Evolutionary conservation across 1,140 invertebrate species (phyloP), one percentile per base, ranked within the genome.

Genomic region (Heliconius himera): DNA sequence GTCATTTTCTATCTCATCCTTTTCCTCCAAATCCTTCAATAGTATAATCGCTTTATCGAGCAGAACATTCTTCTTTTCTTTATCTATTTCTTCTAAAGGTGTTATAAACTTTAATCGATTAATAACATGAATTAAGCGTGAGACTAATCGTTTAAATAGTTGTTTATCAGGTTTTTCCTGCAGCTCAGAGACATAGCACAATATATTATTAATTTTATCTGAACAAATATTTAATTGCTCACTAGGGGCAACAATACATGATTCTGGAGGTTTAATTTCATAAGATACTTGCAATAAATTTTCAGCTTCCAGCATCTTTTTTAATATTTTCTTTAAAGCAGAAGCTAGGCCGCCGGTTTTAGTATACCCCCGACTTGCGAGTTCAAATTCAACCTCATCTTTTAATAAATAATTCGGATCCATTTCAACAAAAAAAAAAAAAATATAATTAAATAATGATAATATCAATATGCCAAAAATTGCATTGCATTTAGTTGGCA

Each of bases 301-400:
- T n/a, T n/a, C n/a, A n/a, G n/a, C n/a, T n/a, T n/a, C n/a, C n/a
- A n/a, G n/a, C n/a, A n/a, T n/a, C n/a, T n/a, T n/a, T n/a, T n/a
- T n/a, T n/a, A n/a, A n/a, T n/a, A n/a, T n/a, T n/a, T n/a, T n/a
- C n/a, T n/a, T n/a, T n/a, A n/a, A n/a, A n/a, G n/a, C n/a, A n/a
- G n/a, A n/a, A n/a, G n/a, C n/a, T n/a, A n/a, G n/a, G n/a, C n/a
- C n/a, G n/a, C n/a, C n/a, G n/a, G n/a, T n/a, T n/a, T n/a, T n/a
- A n/a, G n/a, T n/a, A n/a, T n/a, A n/a, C 18, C 82, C 79, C 16
- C 79, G 71, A 77, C 82, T 81, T 51, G 82, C 77, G 29, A 83
- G 73, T 71, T 83, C 82, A 76, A 83, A 83, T 77, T 79, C 80
- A 18, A 84, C 46, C 73, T 84, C 83, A 77, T 84, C 81, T 73